Evolutionary conservation across 2,888 invertebrate species (phyloP).

Genomic region (Synergus laeviventris): DNA sequence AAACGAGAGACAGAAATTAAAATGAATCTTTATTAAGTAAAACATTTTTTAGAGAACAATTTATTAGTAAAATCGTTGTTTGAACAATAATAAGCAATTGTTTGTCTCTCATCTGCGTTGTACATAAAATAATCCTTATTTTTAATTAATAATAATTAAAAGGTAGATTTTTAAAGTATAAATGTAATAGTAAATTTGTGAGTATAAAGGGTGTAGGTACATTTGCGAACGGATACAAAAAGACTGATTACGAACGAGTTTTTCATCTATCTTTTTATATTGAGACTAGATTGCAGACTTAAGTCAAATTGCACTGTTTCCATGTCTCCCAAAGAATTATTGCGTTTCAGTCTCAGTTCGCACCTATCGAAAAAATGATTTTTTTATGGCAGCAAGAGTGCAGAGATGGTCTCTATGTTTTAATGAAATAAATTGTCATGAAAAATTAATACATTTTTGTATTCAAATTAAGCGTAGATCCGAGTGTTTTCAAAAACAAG

Average conservation of each 20-base stretch:
- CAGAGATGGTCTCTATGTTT: slow-evolving; percentile 5
- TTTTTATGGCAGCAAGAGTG: slow-evolving; percentile 16
- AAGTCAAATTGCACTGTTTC: slow-evolving; percentile 40
- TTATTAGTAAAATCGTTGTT: neutral
- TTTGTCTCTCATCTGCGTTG: slow-evolving; percentile 28
- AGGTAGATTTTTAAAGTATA: neutral
- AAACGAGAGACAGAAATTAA: neutral
- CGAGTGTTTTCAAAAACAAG: slow-evolving; percentile 10
- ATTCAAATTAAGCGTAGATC: slow-evolving; percentile 21
- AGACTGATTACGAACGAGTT: slow-evolving; percentile 28
- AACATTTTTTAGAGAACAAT: neutral
- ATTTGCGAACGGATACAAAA: slow-evolving; percentile 29
- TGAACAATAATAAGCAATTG: neutral
- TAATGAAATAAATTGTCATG: neutral
- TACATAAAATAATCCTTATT: slow-evolving; percentile 19
- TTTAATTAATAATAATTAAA: neutral
- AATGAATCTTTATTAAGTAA: neutral
- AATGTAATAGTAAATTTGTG: slow-evolving; percentile 5
- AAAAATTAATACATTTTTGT: neutral
- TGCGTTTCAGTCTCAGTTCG: slow-evolving; percentile 33
- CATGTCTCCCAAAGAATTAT: slow-evolving; percentile 29
- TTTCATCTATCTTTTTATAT: slow-evolving; percentile 11
- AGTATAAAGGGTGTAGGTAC: slow-evolving; percentile 34
- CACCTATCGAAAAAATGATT: slow-evolving; percentile 22
- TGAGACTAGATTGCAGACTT: slow-evolving; percentile 45